Evolutionary conservation across 1,140 invertebrate genomes (phyloP), one percentile per base, ranked within the genome.

Genomic region (Eumaeus atala): DNA sequence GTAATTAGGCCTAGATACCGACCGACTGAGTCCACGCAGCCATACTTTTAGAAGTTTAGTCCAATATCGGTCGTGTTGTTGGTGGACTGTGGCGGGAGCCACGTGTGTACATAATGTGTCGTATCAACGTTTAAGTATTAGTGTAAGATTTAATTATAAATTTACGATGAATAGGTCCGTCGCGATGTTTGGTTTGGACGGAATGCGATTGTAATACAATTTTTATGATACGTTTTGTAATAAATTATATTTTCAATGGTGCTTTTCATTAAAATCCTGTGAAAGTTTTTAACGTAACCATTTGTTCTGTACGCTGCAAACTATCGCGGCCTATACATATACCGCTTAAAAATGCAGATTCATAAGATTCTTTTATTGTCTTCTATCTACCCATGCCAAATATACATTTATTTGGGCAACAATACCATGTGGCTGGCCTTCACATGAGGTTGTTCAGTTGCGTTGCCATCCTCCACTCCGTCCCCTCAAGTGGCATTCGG

Each of bases 231-330:
- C 71, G 68, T 84, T 82, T 84, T 84, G 74, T 78, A 82, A 78
- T 85, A 85, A 85, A 85, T 85, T 85, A 85, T 85, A 82, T 70
- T 83, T 85, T 80, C 71, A 70, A 74, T 67, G 65, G 42, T 37
- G 21, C 59, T 36, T 69, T 57, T 50, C 38, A 62, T 60, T 54
- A 28, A 2, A 28, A 28, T 28, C 2, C 2, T 28, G 6, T 6
- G 6, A 28, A 28, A 28, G 21, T 28, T 6, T 28, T 3, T 28
- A 28, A n/a, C n/a, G n/a, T n/a, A n/a, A n/a, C n/a, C n/a, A n/a
- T n/a, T n/a, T n/a, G n/a, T n/a, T n/a, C n/a, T n/a, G n/a, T n/a
- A n/a, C n/a, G n/a, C n/a, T n/a, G n/a, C n/a, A n/a, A n/a, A n/a
- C n/a, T n/a, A n/a, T n/a, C n/a, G n/a, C n/a, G n/a, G n/a, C n/a